Conservation (phyloP, 2,113 vertebrate genomes). For the Catharus bicknelli region DNA sequence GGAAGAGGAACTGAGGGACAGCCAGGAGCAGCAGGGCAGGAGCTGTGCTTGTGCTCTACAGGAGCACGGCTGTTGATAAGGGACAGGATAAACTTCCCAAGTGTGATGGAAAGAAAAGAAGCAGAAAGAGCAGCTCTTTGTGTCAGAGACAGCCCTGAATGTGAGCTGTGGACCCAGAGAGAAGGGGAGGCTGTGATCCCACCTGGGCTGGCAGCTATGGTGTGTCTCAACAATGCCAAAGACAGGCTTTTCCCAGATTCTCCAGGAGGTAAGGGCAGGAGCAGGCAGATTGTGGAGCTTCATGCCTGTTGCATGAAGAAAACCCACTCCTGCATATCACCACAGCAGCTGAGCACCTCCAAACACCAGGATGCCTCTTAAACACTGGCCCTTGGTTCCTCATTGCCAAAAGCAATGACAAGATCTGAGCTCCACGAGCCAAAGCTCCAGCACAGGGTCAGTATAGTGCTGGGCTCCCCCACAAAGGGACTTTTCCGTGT, state of each 20-base stretch:
- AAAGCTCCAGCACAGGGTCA: background rate
- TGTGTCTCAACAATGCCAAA: background rate
- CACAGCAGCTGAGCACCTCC: background rate
- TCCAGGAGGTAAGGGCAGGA: background rate
- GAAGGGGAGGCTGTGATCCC: background rate
- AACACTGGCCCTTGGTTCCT: background rate
- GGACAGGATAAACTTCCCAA: background rate
- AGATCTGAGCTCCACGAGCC: fast-evolving
- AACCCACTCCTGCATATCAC: background rate
- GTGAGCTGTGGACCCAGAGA: background rate
- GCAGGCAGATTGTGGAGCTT: background rate
- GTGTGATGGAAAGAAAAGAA: background rate
- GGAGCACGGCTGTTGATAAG: background rate
- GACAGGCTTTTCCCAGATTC: background rate
- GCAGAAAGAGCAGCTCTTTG: background rate
- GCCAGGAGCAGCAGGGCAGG: background rate
- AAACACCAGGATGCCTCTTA: background rate
- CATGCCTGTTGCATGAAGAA: background rate
- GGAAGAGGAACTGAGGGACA: background rate
- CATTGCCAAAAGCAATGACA: background rate
- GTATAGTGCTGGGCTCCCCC: fast-evolving
- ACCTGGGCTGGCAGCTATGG: background rate
- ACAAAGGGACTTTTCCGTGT: background rate
- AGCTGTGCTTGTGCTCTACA: background rate
- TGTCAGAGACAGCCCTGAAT: background rate